phyloP scores from a whole-genome alignment of 1,140 invertebrate genomes.

The Lepidotrigona ventralis region DNA sequence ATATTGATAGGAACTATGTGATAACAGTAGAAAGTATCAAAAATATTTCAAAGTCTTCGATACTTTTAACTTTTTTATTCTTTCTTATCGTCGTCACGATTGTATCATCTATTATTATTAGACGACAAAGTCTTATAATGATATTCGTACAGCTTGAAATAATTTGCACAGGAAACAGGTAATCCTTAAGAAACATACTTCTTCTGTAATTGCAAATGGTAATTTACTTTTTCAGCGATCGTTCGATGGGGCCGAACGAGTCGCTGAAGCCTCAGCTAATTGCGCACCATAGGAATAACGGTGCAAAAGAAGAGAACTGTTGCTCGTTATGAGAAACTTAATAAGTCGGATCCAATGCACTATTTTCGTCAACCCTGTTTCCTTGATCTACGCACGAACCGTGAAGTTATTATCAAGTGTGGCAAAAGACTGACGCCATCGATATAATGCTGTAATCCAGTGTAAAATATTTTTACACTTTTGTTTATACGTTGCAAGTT shows the following conservation, averaged over 20 bases:
- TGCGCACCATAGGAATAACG: neutral
- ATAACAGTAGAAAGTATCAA: neutral
- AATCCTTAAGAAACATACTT: neutral
- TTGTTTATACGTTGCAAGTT: neutral
- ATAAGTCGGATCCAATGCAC: neutral
- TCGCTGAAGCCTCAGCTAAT: neutral
- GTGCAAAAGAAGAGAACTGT: too few species aligned
- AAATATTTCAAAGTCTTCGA: neutral
- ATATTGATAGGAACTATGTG: neutral
- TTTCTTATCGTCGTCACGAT: neutral
- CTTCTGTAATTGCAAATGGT: neutral
- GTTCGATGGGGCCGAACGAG: slow-evolving; percentile 3
- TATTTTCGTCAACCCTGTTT: neutral
- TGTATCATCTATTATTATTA: too few species aligned
- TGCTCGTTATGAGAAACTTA: slow-evolving; percentile 1
- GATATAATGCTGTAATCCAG: neutral
- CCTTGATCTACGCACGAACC: neutral
- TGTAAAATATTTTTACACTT: neutral
- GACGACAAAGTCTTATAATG: neutral
- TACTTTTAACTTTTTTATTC: neutral
- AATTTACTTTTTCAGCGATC: slow-evolving; percentile 19
- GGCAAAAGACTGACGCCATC: too few species aligned
- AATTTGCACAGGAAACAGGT: too few species aligned
- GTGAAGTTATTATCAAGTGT: neutral
- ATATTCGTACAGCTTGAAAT: too few species aligned